Evolutionary conservation across 2,888 invertebrate species (phyloP).

Genomic region (Chloroclysta siterata): DNA sequence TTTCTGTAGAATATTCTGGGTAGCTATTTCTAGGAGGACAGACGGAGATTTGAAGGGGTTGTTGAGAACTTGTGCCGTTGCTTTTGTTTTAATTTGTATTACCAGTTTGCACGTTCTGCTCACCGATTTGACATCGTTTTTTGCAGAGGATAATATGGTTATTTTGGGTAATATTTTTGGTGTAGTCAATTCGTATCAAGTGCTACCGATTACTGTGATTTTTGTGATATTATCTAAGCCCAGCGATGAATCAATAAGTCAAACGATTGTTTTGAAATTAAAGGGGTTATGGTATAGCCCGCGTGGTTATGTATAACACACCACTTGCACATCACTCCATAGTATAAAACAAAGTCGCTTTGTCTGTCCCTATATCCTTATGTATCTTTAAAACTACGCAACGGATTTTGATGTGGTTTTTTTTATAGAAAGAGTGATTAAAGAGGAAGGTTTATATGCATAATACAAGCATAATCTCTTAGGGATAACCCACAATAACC

Average conservation of each 20-base stretch:
- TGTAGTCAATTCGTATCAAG: conserved; percentile 50
- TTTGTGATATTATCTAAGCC: conserved; percentile 42
- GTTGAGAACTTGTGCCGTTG: conserved; percentile 47
- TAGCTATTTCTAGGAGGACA: conserved; percentile 41
- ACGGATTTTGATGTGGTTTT: too few relatives aligned
- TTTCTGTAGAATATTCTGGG: conserved; percentile 59
- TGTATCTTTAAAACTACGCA: too few relatives aligned
- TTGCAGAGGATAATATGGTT: not conserved
- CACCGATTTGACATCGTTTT: conserved; percentile 51
- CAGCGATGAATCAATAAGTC: not conserved
- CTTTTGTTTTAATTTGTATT: conserved; percentile 59
- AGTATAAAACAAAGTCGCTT: too few relatives aligned
- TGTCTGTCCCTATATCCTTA: too few relatives aligned
- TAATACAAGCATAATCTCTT: too few relatives aligned
- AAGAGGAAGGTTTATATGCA: too few relatives aligned
- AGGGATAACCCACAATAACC: too few relatives aligned
- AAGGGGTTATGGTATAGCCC: conserved; percentile 6
- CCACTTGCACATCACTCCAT: too few relatives aligned
- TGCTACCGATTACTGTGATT: conserved; percentile 42
- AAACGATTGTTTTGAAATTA: conserved; percentile 3
- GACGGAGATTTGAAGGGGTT: conserved; percentile 32
- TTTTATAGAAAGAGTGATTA: too few relatives aligned
- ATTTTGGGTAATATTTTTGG: conserved; percentile 24
- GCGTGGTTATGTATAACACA: not conserved
- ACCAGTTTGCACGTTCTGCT: conserved; percentile 63